Base-by-base conservation (phyloP, 1,140 invertebrate species). In the Pissodes strobi region DNA sequence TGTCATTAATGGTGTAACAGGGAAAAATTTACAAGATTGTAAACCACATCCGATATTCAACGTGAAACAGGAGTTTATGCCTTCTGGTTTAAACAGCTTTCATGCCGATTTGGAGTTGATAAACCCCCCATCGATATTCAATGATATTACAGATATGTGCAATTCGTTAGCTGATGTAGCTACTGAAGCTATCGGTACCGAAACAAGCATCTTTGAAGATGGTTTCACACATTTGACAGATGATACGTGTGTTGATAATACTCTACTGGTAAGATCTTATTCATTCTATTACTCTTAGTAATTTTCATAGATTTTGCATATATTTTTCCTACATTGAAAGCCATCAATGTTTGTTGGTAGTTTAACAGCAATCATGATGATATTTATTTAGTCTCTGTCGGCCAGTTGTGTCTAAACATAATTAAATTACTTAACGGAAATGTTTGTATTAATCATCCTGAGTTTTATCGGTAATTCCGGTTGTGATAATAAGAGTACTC, bases 61-160 rank as follows among this genome's bases (percentile, higher is more conserved):
- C 62, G 79, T 83, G 27, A 83, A 82, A 67, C 80, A 83, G 66
- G 81, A 81, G 0, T 69, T 80, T 8, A 79, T 79, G 56, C 78
- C 79, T 60, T 78, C 81, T 46, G 79, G 71, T 66, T 39, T 79
- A 3, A 68, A 80, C 3, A 51, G 43, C 21, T 41, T 51, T 4
- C 45, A 17, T 17, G 39, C 48, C 15, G 86, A 88, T 68, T 78
- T 89, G 23, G 88, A 90, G 62, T 83, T 85, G 58, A 83, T 86
- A 1, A 86, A 86, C 74, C 85, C 85, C 9, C 85, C 86, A 0
- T 86, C 85, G 0, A 72, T 84, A 2, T 85, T 86, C 45, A 83
- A 86, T 48, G 85, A 87, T 64, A 78, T 87, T 1, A 85, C 80
- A 23, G 83, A 86, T 51, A 78, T 84, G 66, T 85, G 86, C 55